Percentiles rank a stretch among this genome's conserved stretches.
Conservation (phyloP, 2,797 vertebrate species). For the Crypturellus tataupa region DNA sequence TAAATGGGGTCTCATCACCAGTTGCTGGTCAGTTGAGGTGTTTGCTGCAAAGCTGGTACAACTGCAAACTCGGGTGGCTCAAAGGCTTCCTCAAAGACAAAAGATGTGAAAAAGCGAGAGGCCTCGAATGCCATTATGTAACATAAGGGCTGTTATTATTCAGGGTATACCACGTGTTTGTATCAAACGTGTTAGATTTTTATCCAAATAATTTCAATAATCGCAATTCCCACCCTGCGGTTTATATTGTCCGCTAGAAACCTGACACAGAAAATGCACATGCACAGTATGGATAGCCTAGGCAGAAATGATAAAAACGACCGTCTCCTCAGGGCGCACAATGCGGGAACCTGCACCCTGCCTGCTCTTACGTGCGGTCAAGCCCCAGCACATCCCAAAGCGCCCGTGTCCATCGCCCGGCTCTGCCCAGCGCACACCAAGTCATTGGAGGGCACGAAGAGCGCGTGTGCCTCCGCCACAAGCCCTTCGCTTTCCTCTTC, state of each 20-base stretch:
- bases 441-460: too few species aligned
- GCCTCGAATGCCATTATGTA: conserved; percentile 57
- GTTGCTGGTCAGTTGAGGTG: background rate
- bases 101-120: conserved; percentile 48
- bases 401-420: too few species aligned
- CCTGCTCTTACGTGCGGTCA: too few species aligned
- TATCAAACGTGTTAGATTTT: conserved; percentile 63
- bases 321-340: too few species aligned
- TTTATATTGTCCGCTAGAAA: conserved; percentile 45
- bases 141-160: conserved; percentile 62
- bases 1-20: background rate
- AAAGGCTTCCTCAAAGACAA: conserved; percentile 20
- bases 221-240: conserved; percentile 66
- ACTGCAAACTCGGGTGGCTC: background rate
- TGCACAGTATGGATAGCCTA: too few species aligned
- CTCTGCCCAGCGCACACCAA: too few species aligned
- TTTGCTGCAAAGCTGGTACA: background rate
- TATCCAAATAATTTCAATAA: conserved; percentile 70
- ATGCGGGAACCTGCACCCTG: too few species aligned
- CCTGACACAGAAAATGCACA: background rate
- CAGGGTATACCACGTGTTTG: conserved; percentile 39
- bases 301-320: too few species aligned
- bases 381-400: too few species aligned
- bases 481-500: too few species aligned
- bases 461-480: too few species aligned